Percentiles rank a stretch among this genome's conserved stretches.
Conservation (phyloP, 2,797 vertebrate genomes). For the Eulemur mongoz region DNA sequence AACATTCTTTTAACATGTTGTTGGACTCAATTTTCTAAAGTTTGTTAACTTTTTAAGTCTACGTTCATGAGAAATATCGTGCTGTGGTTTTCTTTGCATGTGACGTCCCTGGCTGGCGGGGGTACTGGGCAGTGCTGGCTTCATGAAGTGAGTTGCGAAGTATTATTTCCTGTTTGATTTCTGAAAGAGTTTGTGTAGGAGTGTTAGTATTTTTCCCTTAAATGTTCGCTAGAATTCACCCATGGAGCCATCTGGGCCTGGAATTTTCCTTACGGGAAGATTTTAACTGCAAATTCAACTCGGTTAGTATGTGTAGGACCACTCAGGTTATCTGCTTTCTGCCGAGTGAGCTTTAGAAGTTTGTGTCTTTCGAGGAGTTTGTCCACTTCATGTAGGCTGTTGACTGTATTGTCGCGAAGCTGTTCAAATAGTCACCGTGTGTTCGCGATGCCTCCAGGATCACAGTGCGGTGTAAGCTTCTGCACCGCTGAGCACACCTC, state of each 20-base stretch:
- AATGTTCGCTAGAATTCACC: too few species aligned
- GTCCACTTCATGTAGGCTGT: accelerated
- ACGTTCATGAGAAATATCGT: not conserved
- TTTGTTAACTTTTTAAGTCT: not conserved
- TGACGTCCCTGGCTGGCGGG: too few species aligned
- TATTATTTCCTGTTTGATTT: too few species aligned
- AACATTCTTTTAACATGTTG: not conserved
- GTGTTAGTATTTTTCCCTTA: not conserved
- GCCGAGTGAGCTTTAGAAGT: too few species aligned
- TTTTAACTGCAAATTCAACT: not conserved
- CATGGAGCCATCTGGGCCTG: not conserved
- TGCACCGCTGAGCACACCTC: not conserved
- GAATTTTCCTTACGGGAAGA: not conserved
- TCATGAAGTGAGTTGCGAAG: not conserved
- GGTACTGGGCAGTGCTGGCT: not conserved
- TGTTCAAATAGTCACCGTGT: not conserved
- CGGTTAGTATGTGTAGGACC: accelerated
- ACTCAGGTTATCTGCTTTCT: not conserved
- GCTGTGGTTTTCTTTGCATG: not conserved
- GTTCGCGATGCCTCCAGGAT: too few species aligned
- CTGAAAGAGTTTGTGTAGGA: not conserved
- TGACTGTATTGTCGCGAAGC: not conserved
- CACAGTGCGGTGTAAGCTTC: not conserved
- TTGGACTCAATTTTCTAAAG: not conserved
- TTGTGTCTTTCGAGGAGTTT: not conserved